Evolutionary conservation across 2,888 invertebrate genomes (phyloP), one percentile per base, ranked within the genome.

Genomic region (Pyralis farinalis): DNA sequence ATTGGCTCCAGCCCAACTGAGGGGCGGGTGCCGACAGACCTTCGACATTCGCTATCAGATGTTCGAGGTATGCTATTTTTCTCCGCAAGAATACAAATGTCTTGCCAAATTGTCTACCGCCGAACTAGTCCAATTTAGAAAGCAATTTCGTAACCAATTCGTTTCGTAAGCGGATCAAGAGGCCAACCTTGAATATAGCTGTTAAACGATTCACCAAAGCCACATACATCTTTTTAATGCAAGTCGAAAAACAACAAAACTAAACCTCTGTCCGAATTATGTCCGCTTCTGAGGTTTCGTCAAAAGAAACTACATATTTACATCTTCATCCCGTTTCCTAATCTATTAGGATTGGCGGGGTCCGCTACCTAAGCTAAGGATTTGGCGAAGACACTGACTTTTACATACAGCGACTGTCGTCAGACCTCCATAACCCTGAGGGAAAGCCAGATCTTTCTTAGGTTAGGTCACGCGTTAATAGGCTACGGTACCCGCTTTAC

Each of bases 121-220:
- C 77, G 71, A 82, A 86, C 84, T 84, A 80, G 84, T 83, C 81
- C 87, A 84, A 87, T 87, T 86, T 83, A 75, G 84, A 85, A 85
- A 86, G 85, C 86, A 87, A 87, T 87, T 87, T 86, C 76, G 77
- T 70, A 76, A 81, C 83, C 84, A 81, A 86, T 87, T 85, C 84
- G 80, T 86, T 86, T 82, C 77, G 78, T 78, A 78, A 82, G 73
- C 79, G 79, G 79, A 84, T 86, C 83, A 84, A 82, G 80, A 78
- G 81, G 78, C 69, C 75, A 78, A 68, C 73, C 75, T 82, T 85
- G 83, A 82, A 83, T 80, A 83, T 80, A 65, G 74, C 77, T 73
- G 76, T 83, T 81, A 78, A 83, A 82, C 73, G 77, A 74, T 76
- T 65, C 69, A 61, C 62, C 58, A 67, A 68, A 66, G 68, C 69